Evolutionary conservation across 2,113 vertebrate species (phyloP).

Genomic region (Anseranas semipalmata): DNA sequence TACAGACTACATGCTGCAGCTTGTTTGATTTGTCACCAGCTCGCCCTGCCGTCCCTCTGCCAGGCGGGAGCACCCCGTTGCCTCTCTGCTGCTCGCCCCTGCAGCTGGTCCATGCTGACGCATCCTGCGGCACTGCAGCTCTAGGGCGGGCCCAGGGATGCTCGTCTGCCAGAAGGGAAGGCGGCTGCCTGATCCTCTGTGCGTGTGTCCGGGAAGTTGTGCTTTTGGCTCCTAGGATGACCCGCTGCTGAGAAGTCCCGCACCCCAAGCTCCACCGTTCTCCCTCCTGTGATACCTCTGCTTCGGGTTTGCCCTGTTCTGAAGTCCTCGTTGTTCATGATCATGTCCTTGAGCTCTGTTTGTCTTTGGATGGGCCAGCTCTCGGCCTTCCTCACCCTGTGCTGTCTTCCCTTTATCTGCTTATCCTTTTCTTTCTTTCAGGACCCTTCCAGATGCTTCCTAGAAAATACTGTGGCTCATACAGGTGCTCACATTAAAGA

Average conservation of each 20-base stretch:
- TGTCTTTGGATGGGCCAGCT: background rate
- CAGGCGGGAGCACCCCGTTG: background rate
- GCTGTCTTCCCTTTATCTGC: background rate
- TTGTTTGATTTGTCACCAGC: background rate
- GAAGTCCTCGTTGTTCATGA: background rate
- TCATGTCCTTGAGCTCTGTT: background rate
- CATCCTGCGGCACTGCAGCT: background rate
- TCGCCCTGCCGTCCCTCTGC: background rate
- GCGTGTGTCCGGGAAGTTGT: background rate
- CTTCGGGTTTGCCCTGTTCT: background rate
- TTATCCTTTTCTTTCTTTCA: background rate
- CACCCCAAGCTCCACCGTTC: accelerated
- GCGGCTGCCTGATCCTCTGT: background rate
- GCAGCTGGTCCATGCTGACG: background rate
- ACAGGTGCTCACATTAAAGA: background rate
- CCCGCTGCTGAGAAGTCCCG: background rate
- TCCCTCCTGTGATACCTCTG: background rate
- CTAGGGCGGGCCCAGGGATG: background rate
- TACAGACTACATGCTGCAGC: background rate
- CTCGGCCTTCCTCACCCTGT: background rate
- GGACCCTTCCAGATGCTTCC: background rate
- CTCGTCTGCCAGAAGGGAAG: background rate
- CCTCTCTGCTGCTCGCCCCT: background rate
- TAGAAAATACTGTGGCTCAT: background rate
- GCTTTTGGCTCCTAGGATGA: background rate